A percentile compares a stretch with the other conserved stretches of the same genome.
Evolutionary conservation across 2,797 vertebrate species (phyloP).

Genomic region (Trachurus trachurus): DNA sequence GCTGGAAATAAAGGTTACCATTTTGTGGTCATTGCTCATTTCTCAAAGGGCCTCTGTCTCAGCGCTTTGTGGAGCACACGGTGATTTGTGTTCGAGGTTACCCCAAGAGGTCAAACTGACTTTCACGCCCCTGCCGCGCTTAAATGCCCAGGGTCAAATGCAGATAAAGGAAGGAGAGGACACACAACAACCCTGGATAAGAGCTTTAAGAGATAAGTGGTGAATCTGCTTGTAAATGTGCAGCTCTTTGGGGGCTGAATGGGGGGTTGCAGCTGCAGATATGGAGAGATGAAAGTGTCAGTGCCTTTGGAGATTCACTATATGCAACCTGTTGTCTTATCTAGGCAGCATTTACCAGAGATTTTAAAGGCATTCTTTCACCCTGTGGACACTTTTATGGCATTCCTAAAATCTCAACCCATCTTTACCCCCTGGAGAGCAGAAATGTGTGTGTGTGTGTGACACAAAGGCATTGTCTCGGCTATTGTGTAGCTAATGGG

Average conservation of each 20-base stretch:
- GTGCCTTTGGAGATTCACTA: slow-evolving; percentile 20
- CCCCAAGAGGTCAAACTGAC: slow-evolving; percentile 76
- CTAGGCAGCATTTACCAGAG: slow-evolving; percentile 27
- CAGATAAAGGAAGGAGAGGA: slow-evolving; percentile 70
- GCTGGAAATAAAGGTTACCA: slow-evolving; percentile 55
- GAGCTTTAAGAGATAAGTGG: slow-evolving; percentile 69
- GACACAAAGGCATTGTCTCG: slow-evolving; percentile 68
- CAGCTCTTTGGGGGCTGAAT: slow-evolving; percentile 2
- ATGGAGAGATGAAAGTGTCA: slow-evolving; percentile 49
- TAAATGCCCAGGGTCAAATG: slow-evolving; percentile 73
- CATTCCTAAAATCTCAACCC: slow-evolving; percentile 70
- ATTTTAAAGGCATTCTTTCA: slow-evolving; percentile 40
- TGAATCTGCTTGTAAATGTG: slow-evolving; percentile 71
- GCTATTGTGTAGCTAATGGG: slow-evolving; percentile 78
- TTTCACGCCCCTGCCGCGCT: slow-evolving; percentile 57
- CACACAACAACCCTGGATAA: slow-evolving; percentile 60
- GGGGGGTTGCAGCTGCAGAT: slow-evolving; percentile 30
- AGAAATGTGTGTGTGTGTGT: slow-evolving; percentile 39
- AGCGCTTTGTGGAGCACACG: slow-evolving; percentile 47
- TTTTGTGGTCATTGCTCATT: slow-evolving; percentile 61
- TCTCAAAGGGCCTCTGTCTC: slow-evolving; percentile 56
- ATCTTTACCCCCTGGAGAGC: slow-evolving; percentile 58
- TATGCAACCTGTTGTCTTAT: slow-evolving; percentile 68
- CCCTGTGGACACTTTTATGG: slow-evolving; percentile 57
- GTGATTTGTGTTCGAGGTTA: slow-evolving; percentile 76